Evolutionary conservation across 2,797 vertebrate species (phyloP).

Genomic region (Sebastes reedi): DNA sequence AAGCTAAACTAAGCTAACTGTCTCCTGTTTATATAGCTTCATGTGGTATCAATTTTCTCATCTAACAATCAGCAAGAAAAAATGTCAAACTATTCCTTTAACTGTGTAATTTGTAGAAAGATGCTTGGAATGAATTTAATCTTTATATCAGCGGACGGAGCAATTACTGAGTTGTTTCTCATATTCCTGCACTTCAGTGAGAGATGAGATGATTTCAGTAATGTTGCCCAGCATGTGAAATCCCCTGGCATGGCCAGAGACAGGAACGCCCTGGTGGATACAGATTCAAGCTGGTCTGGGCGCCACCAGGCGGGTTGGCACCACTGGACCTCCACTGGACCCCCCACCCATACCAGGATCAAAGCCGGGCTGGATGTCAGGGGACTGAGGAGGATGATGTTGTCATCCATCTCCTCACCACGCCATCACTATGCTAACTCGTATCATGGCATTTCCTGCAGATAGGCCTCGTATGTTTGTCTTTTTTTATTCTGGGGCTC

Average conservation of each 20-base stretch:
- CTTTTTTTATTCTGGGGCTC: conserved; percentile 43
- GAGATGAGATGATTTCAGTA: conserved; percentile 47
- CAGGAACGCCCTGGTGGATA: conserved; percentile 58
- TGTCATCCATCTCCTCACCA: conserved; percentile 48
- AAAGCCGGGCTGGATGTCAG: conserved; percentile 57
- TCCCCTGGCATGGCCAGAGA: conserved; percentile 47
- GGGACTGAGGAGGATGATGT: conserved; percentile 43
- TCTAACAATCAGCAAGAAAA: neutral
- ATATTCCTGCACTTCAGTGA: conserved; percentile 34
- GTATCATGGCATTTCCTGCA: conserved; percentile 73
- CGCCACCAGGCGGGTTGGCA: conserved; percentile 32
- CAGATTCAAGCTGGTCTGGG: conserved; percentile 26
- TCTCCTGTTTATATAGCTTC: neutral
- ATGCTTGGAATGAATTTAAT: conserved; percentile 17
- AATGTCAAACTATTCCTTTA: neutral
- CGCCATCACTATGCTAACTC: conserved; percentile 43
- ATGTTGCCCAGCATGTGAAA: conserved; percentile 43
- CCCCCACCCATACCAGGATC: conserved; percentile 51
- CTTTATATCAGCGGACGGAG: conserved; percentile 20
- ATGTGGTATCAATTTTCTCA: neutral
- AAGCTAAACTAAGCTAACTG: neutral
- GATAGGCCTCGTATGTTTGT: conserved; percentile 76
- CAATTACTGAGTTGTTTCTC: conserved; percentile 26
- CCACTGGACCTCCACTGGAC: conserved; percentile 39
- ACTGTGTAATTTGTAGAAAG: conserved; percentile 10